Evolutionary conservation across 1,140 invertebrate genomes (phyloP).

Genomic region (Drosophila kepulauana): DNA sequence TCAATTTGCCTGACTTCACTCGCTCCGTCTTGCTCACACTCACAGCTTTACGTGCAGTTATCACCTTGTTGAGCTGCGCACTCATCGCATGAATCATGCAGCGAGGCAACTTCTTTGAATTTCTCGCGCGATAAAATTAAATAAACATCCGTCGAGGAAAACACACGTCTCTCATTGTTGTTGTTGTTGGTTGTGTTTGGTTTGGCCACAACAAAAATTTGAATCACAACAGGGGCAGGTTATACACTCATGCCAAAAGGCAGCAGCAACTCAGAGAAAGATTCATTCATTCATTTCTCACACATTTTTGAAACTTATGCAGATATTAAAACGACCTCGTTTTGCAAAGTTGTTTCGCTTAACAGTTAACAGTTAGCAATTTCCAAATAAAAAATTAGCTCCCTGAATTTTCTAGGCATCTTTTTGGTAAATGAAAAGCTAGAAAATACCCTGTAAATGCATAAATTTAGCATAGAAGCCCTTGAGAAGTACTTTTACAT

Average conservation of each 20-base stretch:
- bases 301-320: conserved; percentile 4
- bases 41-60: conserved; percentile 33
- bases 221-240: conserved; percentile 41
- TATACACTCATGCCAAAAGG: conserved; percentile 11
- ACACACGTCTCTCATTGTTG: conserved; percentile 10
- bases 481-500: too few species aligned
- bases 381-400: conserved; percentile 18
- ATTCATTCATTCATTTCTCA: conserved; percentile 29
- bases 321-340: conserved; percentile 14
- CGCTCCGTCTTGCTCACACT: not conserved
- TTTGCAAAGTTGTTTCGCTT: conserved; percentile 25
- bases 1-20: conserved; percentile 2
- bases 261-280: conserved; percentile 12
- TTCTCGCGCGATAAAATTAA: conserved; percentile 56
- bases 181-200: conserved; percentile 15
- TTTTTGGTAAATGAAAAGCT: not conserved
- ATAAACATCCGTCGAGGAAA: conserved; percentile 67
- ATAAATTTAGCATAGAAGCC: not conserved
- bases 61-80: conserved; percentile 27
- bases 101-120: conserved; percentile 62
- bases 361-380: conserved; percentile 31
- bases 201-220: conserved; percentile 7
- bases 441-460: not conserved
- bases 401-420: not conserved
- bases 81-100: conserved; percentile 59